These are phyloP conservation scores for Lasius platythorax DNA, from an alignment of 2,888 invertebrate genomes.

Conservation along the genomic window DNA sequence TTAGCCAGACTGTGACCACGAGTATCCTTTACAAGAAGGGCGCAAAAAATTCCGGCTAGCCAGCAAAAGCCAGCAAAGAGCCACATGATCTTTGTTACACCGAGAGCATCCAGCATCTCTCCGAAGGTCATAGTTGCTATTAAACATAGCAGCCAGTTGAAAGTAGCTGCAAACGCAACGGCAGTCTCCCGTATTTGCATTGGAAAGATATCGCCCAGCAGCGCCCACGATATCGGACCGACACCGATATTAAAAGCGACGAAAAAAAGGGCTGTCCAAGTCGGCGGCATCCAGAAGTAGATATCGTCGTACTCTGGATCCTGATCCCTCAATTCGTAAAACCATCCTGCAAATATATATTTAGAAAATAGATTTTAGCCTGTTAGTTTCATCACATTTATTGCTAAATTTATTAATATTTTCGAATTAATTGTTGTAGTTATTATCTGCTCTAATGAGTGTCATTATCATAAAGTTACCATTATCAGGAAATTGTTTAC, in stretches of 20 bases:
- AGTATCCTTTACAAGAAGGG: slow-evolving; percentile 74
- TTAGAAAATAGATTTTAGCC: not conserved
- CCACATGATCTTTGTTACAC: slow-evolving; percentile 75
- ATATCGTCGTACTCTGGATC: slow-evolving; percentile 80
- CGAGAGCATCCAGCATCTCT: slow-evolving; percentile 71
- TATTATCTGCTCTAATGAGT: not conserved
- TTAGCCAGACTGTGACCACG: slow-evolving; percentile 76
- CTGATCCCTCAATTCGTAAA: slow-evolving; percentile 70
- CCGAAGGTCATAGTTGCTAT: slow-evolving; percentile 74
- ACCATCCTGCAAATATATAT: slow-evolving; percentile 77
- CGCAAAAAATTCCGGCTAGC: slow-evolving; percentile 72
- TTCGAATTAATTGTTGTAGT: not conserved
- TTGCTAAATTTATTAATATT: not conserved
- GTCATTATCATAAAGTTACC: not conserved
- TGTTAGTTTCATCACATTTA: not conserved
- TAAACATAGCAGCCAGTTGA: slow-evolving; percentile 79
- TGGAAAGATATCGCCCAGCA: slow-evolving; percentile 81
- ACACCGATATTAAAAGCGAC: slow-evolving; percentile 79
- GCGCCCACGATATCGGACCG: slow-evolving; percentile 81
- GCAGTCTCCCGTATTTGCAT: slow-evolving; percentile 73
- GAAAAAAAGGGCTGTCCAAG: slow-evolving; percentile 77
- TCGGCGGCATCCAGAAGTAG: slow-evolving; percentile 80
- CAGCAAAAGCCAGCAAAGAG: slow-evolving; percentile 76
- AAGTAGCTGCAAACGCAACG: slow-evolving; percentile 67
- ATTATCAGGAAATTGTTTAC: slow-evolving; percentile 68